phyloP scores from a whole-genome alignment of 2,797 vertebrate genomes.

The Tokudaia muenninki region DNA sequence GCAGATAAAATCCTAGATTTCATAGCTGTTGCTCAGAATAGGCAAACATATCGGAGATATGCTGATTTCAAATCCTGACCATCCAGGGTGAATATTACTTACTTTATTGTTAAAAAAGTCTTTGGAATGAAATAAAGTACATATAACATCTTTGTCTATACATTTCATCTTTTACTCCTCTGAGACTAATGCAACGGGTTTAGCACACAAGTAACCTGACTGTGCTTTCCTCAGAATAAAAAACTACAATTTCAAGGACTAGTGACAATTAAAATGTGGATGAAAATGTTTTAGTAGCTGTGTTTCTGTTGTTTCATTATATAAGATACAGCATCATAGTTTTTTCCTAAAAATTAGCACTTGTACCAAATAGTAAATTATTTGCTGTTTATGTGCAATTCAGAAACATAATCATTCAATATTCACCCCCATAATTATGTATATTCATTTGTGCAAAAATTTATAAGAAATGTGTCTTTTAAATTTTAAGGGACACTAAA shows the following conservation, averaged over 20 bases:
- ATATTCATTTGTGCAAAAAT: constrained; percentile 16
- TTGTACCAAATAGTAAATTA: not conserved
- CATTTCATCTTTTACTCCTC: not conserved
- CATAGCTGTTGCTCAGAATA: not conserved
- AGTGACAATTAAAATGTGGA: not conserved
- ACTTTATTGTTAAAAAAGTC: not conserved
- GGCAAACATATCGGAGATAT: not conserved
- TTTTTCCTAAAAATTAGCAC: not conserved
- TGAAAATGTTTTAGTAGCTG: not conserved
- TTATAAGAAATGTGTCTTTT: not conserved
- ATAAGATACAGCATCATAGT: not conserved
- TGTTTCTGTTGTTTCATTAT: constrained; percentile 11
- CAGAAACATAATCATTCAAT: not conserved
- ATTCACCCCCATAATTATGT: not conserved
- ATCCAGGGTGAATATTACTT: not conserved
- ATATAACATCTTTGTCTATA: constrained; percentile 8
- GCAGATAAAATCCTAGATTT: not conserved
- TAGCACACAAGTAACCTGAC: not conserved
- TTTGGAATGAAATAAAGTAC: not conserved
- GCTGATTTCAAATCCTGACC: not conserved
- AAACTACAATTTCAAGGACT: not conserved
- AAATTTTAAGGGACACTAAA: not conserved
- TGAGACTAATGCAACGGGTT: not conserved
- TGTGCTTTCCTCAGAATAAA: constrained; percentile 29
- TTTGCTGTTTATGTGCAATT: constrained; percentile 31